These are phyloP conservation scores for Arctopsyche grandis DNA, from an alignment of 1,140 invertebrate genomes.

Conservation along the genomic window DNA sequence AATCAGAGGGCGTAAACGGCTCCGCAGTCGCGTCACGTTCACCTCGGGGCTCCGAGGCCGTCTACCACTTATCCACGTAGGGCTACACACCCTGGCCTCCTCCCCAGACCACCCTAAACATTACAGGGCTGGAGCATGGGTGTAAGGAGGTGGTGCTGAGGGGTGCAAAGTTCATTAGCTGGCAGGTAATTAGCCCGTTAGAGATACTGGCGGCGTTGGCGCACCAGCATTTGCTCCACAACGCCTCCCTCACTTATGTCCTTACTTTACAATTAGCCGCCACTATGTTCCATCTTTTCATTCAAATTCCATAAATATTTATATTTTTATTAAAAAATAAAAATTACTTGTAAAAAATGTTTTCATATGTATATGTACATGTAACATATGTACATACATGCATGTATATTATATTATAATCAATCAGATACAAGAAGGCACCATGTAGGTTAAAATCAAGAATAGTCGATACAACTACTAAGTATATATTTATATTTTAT, in stretches of 20 bases:
- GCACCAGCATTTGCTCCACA: conserved; percentile 1
- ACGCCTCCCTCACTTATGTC: background rate
- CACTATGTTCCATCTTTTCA: background rate
- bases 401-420: too few relatives aligned
- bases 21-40: conserved; percentile 64
- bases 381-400: too few relatives aligned
- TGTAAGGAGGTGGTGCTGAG: conserved; percentile 58
- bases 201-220: conserved; percentile 55
- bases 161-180: conserved; percentile 68
- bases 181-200: conserved; percentile 69
- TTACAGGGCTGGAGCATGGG: background rate
- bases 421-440: too few relatives aligned
- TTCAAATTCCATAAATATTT: too few relatives aligned
- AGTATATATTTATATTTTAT: too few relatives aligned
- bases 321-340: too few relatives aligned
- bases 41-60: conserved; percentile 46
- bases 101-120: conserved; percentile 57
- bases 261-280: conserved; percentile 16
- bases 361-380: too few relatives aligned
- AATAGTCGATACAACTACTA: too few relatives aligned
- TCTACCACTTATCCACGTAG: conserved; percentile 48
- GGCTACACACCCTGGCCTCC: conserved; percentile 54
- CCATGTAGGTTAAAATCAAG: too few relatives aligned
- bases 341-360: too few relatives aligned
- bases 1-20: conserved; percentile 62